A percentile compares a stretch with the other conserved stretches of the same genome.
These are phyloP conservation scores for Thera obeliscata DNA, from an alignment of 2,888 invertebrate genomes.

Conservation along the genomic window DNA sequence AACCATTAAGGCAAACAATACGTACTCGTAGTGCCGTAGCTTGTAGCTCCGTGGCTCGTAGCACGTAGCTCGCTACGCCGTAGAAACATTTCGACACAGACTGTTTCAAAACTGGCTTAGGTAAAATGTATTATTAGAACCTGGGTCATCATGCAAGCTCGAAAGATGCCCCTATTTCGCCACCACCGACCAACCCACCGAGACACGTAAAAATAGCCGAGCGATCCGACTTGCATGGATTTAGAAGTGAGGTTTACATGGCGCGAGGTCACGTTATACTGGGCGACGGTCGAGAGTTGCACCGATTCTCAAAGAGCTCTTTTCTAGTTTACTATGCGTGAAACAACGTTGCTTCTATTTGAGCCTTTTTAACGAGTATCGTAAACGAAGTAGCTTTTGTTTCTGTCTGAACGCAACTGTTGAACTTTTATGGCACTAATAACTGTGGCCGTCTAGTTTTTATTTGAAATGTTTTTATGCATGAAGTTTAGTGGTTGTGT, in stretches of 20 bases:
- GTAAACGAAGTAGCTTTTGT: conserved; percentile 29
- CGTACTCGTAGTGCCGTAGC: conserved; percentile 29
- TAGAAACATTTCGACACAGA: conserved; percentile 50
- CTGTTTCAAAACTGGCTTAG: conserved; percentile 51
- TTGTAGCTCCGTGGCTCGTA: conserved; percentile 30
- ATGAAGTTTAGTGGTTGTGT: background rate
- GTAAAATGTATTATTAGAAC: conserved; percentile 63
- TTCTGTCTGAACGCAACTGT: conserved; percentile 11
- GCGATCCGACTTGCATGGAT: conserved; percentile 16
- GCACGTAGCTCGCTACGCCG: conserved; percentile 49
- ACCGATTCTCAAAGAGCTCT: conserved; percentile 37
- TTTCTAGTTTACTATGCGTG: conserved; percentile 51
- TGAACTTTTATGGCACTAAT: conserved; percentile 32
- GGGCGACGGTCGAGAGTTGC: conserved; percentile 28
- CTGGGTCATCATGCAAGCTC: conserved; percentile 58
- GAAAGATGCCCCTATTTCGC: conserved; percentile 64
- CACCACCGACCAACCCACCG: conserved; percentile 47
- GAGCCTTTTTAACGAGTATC: conserved; percentile 39
- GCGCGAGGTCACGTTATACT: conserved; percentile 39
- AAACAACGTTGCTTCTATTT: conserved; percentile 46
- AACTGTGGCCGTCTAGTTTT: conserved; percentile 9
- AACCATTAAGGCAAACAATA: conserved; percentile 30
- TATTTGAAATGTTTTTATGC: conserved; percentile 19
- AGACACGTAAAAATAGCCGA: conserved; percentile 24
- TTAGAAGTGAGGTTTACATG: conserved; percentile 37